Conservation (phyloP, 2,888 invertebrate species). For the Molanna angustata region DNA sequence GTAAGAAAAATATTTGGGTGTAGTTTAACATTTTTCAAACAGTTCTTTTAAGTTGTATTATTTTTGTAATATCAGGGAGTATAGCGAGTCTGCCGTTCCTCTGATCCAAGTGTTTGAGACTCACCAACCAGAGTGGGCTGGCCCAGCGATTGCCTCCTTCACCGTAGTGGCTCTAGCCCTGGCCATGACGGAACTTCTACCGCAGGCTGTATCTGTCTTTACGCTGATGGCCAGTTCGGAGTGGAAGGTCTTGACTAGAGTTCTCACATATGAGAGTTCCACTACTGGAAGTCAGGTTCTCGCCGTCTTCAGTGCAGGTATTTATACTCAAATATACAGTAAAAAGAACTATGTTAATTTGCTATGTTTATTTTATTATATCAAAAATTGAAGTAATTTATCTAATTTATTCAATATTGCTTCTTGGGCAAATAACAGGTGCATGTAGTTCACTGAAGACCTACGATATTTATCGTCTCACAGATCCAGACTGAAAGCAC, state of each 20-base stretch:
- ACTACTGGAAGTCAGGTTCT: slow-evolving; percentile 61
- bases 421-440: too few relatives aligned
- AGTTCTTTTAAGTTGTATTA: too few relatives aligned
- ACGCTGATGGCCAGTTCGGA: slow-evolving; percentile 59
- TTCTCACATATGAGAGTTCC: slow-evolving; percentile 58
- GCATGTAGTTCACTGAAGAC: too few relatives aligned
- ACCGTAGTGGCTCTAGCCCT: slow-evolving; percentile 59
- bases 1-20: not conserved
- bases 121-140: slow-evolving; percentile 58
- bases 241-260: slow-evolving; percentile 60
- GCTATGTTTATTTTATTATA: too few relatives aligned
- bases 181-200: slow-evolving; percentile 62
- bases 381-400: too few relatives aligned
- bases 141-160: slow-evolving; percentile 57
- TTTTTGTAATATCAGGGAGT: slow-evolving; percentile 44
- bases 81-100: slow-evolving; percentile 58
- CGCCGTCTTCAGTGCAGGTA: slow-evolving; percentile 63
- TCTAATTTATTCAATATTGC: too few relatives aligned
- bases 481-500: too few relatives aligned
- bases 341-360: too few relatives aligned
- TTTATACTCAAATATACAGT: too few relatives aligned
- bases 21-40: too few relatives aligned
- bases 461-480: too few relatives aligned
- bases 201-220: slow-evolving; percentile 54
- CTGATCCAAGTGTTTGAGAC: slow-evolving; percentile 59